Percentiles rank a stretch among this genome's conserved stretches.
These are phyloP conservation scores for Fragum fragum DNA, from an alignment of 2,888 invertebrate species.

Conservation along the genomic window DNA sequence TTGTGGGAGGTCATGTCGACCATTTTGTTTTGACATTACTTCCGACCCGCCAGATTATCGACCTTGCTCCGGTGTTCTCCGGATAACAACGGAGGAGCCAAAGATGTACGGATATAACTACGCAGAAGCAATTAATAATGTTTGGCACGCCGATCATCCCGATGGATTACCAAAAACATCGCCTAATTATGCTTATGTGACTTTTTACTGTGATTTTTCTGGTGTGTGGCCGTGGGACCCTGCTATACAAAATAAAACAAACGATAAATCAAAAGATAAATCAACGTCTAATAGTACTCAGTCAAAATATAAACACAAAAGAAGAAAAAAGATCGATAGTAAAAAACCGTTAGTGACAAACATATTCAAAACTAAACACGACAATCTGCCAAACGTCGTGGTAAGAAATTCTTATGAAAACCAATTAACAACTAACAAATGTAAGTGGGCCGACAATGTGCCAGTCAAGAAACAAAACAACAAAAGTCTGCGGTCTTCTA, in stretches of 20 bases:
- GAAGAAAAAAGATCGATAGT: neutral
- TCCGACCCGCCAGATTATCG: constrained; percentile 48
- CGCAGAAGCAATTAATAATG: constrained; percentile 62
- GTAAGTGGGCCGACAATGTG: too few species aligned
- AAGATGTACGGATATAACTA: constrained; percentile 63
- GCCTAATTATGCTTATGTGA: constrained; percentile 37
- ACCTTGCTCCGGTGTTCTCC: constrained; percentile 63
- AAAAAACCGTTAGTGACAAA: constrained; percentile 1
- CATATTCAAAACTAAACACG: neutral
- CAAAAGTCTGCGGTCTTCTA: neutral
- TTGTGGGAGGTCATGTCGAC: constrained; percentile 62
- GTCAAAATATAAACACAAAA: constrained; percentile 4
- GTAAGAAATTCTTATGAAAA: neutral
- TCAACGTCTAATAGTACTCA: neutral
- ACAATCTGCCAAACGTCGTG: neutral
- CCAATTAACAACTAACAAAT: neutral
- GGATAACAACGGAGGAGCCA: constrained; percentile 58
- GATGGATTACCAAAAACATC: constrained; percentile 58
- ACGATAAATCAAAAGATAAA: neutral
- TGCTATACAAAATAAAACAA: neutral
- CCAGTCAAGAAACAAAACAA: too few species aligned
- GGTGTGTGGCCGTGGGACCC: constrained; percentile 65
- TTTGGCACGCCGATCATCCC: constrained; percentile 56
- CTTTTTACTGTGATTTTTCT: constrained; percentile 67
- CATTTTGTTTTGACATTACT: constrained; percentile 58